phyloP scores from a whole-genome alignment of 1,140 invertebrate species.

The Ooceraea biroi region DNA sequence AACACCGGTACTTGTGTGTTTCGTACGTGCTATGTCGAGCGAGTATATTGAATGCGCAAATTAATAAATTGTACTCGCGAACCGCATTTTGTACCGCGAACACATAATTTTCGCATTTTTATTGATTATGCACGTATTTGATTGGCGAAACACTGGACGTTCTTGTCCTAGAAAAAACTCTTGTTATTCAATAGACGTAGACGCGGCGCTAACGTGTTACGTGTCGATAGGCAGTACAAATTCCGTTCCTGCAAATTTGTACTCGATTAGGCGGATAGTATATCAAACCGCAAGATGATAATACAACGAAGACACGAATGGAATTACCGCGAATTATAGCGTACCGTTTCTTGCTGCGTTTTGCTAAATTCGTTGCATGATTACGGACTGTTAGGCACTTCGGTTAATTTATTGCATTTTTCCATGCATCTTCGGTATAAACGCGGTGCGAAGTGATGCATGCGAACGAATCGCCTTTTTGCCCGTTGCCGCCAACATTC shows the following conservation, averaged over 20 bases:
- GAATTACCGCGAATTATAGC: not conserved
- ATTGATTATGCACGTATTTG: slow-evolving; percentile 52
- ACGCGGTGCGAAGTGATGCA: slow-evolving; percentile 50
- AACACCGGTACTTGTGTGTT: slow-evolving; percentile 57
- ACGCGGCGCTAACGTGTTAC: not conserved
- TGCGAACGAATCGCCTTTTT: slow-evolving; percentile 34
- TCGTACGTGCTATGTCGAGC: slow-evolving; percentile 23
- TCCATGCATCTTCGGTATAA: slow-evolving; percentile 50
- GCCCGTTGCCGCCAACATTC: slow-evolving; percentile 7
- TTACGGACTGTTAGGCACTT: slow-evolving; percentile 53
- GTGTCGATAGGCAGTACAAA: slow-evolving; percentile 15
- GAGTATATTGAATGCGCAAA: slow-evolving; percentile 63
- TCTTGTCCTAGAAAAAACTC: not conserved
- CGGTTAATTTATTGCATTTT: slow-evolving; percentile 68
- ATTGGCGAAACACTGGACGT: slow-evolving; percentile 26
- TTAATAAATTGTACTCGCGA: slow-evolving; percentile 59
- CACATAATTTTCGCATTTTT: slow-evolving; percentile 73
- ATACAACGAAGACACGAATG: slow-evolving; percentile 45
- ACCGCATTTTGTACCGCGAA: slow-evolving; percentile 42
- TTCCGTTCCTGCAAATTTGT: slow-evolving; percentile 1
- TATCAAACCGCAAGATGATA: slow-evolving; percentile 32
- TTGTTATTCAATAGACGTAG: not conserved
- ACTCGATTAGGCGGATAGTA: slow-evolving; percentile 3
- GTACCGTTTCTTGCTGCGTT: slow-evolving; percentile 19
- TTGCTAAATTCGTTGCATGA: slow-evolving; percentile 60